Evolutionary conservation across 1,140 invertebrate species (phyloP), one percentile per base, ranked within the genome.

Genomic region (Orchestia grillus): DNA sequence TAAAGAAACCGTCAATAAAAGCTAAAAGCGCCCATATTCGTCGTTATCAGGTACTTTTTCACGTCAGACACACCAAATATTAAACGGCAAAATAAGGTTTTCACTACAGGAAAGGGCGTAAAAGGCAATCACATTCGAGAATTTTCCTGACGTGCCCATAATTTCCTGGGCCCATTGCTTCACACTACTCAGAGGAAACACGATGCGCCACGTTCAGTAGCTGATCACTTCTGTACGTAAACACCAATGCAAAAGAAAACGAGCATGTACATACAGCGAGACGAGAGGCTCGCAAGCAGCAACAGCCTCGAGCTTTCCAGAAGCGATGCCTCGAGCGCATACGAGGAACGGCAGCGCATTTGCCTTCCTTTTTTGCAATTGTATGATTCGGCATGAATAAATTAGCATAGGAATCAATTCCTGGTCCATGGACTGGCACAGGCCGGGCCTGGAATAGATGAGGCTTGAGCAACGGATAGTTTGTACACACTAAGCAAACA

Each of bases 291-390:
- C 11, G 62, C 62, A 28, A 36, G 62, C 62, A 77, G 62, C 62
- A 77, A 77, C 62, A 77, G 11, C 62, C 62, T 77, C 15, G 3
- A 23, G 62, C 62, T 77, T 77, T 77, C 62, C 62, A 77, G 62
- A 77, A 77, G 62, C 62, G 62, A 77, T 19, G 62, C 62, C 62
- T 77, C 15, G 28, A 77, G 62, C 15, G 62, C 36, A 77, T 77
- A 77, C 62, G 62, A 19, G 62, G 62, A 77, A 77, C 62, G 62
- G 62, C 62, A 77, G 62, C 62, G 62, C 62, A 77, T 91, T 44
- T 91, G 88, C 88, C 44, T 91, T 41, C 88, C 88, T 91, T 43
- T 91, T 91, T 91, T 91, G 88, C 88, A 91, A 91, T 91, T 91
- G 88, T 91, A 44, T 91, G 88, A 91, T 91, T 91, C 88, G 44